Evolutionary conservation across 92 coral and sea anemone species (phyloP).

Genomic region (Parazoanthus darwini): DNA sequence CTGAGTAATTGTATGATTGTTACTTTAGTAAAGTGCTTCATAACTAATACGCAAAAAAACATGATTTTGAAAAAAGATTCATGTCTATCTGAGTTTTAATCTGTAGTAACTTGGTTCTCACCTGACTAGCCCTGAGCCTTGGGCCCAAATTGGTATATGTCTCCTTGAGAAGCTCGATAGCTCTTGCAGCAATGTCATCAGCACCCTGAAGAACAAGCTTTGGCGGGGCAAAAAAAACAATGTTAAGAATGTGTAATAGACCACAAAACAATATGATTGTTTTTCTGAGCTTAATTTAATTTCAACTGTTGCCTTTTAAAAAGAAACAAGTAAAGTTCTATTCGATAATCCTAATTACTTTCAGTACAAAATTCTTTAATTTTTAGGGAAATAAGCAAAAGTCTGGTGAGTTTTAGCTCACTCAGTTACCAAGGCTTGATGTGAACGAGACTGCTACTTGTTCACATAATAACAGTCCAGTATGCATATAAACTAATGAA

Average conservation of each 20-base stretch:
- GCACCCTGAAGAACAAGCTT: conserved; percentile 92
- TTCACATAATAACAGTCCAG: too few species aligned
- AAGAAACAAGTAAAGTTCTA: not conserved
- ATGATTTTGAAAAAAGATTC: not conserved
- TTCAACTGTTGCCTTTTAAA: not conserved
- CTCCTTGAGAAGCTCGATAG: conserved; percentile 91
- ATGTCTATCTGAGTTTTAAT: not conserved
- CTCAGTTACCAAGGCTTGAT: too few species aligned
- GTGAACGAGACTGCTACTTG: too few species aligned
- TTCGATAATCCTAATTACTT: not conserved
- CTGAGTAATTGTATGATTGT: too few species aligned
- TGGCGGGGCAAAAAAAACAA: not conserved
- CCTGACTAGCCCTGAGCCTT: conserved; percentile 92
- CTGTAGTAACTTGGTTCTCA: conserved; percentile 7
- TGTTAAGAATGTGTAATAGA: not conserved
- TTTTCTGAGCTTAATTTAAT: not conserved
- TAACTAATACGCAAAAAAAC: too few species aligned
- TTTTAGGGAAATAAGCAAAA: not conserved
- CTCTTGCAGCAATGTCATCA: conserved; percentile 89
- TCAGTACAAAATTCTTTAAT: not conserved
- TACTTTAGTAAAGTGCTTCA: too few species aligned
- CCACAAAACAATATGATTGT: too few species aligned
- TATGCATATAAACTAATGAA: too few species aligned
- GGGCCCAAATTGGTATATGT: conserved; percentile 95
- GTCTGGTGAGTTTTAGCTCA: not conserved